phyloP scores from a whole-genome alignment of 2,113 vertebrate species.

The Entosphenus tridentatus region DNA sequence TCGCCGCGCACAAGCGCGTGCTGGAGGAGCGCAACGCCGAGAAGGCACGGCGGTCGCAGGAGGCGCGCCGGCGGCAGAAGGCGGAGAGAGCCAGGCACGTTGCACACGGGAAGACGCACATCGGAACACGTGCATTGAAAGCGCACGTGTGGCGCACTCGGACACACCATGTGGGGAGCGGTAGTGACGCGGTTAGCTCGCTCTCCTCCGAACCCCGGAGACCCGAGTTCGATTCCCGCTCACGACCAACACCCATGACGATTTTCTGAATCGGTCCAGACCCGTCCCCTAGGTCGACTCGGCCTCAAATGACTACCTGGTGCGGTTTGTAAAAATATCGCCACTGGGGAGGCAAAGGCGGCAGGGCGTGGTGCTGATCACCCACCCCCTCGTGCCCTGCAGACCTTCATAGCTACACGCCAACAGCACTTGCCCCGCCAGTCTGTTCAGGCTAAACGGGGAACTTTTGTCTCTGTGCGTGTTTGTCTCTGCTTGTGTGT shows the following conservation, averaged over 20 bases:
- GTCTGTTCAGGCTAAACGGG: too few species aligned
- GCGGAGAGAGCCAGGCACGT: slow-evolving; percentile 58
- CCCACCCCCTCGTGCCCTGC: too few species aligned
- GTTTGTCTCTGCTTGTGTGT: too few species aligned
- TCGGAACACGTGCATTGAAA: not conserved
- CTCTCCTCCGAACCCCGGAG: not conserved
- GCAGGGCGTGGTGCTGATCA: too few species aligned
- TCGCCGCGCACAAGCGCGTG: slow-evolving; percentile 63
- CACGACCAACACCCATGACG: accelerated
- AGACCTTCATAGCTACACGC: too few species aligned
- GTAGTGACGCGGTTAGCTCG: not conserved
- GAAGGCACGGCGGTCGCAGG: slow-evolving; percentile 53
- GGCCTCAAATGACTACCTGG: too few species aligned
- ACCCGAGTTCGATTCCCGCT: not conserved
- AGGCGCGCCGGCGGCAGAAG: slow-evolving; percentile 53
- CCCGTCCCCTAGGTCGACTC: too few species aligned
- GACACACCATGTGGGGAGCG: not conserved
- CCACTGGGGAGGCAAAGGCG: too few species aligned
- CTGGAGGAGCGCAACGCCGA: slow-evolving; percentile 73
- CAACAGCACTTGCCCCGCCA: too few species aligned
- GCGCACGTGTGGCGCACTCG: not conserved
- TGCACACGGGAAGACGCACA: not conserved
- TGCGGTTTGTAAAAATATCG: too few species aligned
- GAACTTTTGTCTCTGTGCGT: too few species aligned
- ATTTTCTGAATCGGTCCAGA: not conserved